Conservation (phyloP, 2,797 vertebrate species). For the Pseudochirops corinnae region DNA sequence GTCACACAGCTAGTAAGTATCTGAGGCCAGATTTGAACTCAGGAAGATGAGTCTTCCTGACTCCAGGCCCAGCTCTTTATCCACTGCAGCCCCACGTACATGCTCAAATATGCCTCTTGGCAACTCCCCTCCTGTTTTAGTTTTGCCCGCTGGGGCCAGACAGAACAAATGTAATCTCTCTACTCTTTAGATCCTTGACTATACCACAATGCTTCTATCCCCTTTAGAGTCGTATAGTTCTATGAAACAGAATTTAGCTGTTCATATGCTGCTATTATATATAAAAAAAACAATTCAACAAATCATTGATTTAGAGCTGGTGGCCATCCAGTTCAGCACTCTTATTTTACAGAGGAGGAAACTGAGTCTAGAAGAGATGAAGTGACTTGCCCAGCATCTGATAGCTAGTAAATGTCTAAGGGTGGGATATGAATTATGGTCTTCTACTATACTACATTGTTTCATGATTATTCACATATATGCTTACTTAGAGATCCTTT, state of each 20-base stretch:
- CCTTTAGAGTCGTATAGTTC: background rate
- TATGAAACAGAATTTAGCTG: background rate
- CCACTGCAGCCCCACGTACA: background rate
- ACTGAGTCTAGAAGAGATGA: slow-evolving; percentile 46
- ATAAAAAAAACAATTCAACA: background rate
- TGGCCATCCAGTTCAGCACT: slow-evolving; percentile 2
- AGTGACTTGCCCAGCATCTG: slow-evolving; percentile 43
- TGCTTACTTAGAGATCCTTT: background rate
- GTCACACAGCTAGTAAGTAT: background rate
- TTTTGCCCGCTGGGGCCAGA: background rate
- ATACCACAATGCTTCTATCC: background rate
- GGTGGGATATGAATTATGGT: slow-evolving; percentile 35
- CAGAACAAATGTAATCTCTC: background rate
- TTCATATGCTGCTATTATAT: background rate
- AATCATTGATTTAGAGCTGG: background rate
- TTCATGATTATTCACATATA: background rate
- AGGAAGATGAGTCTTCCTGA: background rate
- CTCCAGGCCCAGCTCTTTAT: background rate
- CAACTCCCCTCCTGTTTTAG: background rate
- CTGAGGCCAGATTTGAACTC: background rate
- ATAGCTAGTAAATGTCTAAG: slow-evolving; percentile 14
- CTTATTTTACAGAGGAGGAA: slow-evolving; percentile 55
- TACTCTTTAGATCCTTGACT: background rate
- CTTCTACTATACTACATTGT: background rate
- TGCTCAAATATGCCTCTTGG: background rate